A percentile compares a stretch with the other conserved stretches of the same genome.
Evolutionary conservation across 1,140 invertebrate genomes (phyloP).

Genomic region (Drosophila sproati): DNA sequence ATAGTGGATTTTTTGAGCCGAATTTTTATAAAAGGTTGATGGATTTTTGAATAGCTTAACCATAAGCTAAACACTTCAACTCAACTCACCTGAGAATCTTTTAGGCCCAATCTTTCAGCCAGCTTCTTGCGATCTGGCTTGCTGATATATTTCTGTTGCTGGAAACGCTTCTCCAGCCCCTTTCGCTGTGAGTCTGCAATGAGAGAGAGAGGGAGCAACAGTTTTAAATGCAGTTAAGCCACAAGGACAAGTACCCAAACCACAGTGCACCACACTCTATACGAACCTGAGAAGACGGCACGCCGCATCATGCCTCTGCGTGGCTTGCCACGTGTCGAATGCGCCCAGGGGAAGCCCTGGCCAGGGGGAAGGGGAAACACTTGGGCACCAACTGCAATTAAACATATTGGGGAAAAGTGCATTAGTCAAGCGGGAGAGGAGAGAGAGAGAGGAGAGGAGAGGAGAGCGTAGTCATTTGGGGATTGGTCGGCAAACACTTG

Average conservation of each 20-base stretch:
- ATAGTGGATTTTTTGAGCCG: too few species aligned
- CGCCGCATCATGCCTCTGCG: constrained; percentile 97
- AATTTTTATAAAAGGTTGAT: too few species aligned
- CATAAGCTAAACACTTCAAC: too few species aligned
- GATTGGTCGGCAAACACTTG: constrained; percentile 57
- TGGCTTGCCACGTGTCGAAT: constrained; percentile 91
- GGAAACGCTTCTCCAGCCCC: constrained; percentile 97
- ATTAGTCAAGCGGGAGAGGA: constrained; percentile 40
- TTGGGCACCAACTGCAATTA: constrained; percentile 84
- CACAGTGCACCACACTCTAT: constrained; percentile 10
- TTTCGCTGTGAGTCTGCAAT: constrained; percentile 96
- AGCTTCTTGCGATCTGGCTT: constrained; percentile 98
- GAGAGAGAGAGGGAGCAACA: constrained; percentile 68
- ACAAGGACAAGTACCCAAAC: not conserved
- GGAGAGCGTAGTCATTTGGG: not conserved
- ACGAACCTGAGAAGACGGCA: constrained; percentile 90
- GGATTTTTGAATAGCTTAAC: too few species aligned
- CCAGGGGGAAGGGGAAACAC: constrained; percentile 88
- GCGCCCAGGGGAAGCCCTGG: constrained; percentile 91
- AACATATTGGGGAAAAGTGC: constrained; percentile 42
- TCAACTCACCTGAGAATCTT: constrained; percentile 94
- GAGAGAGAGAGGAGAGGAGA: constrained; percentile 1
- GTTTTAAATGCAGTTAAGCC: constrained; percentile 20
- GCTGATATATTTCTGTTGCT: constrained; percentile 99
- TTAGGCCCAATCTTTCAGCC: constrained; percentile 97